A percentile compares a stretch with the other conserved stretches of the same genome.
phyloP scores from a whole-genome alignment of 2,113 vertebrate species.

The Ellobius talpinus region DNA sequence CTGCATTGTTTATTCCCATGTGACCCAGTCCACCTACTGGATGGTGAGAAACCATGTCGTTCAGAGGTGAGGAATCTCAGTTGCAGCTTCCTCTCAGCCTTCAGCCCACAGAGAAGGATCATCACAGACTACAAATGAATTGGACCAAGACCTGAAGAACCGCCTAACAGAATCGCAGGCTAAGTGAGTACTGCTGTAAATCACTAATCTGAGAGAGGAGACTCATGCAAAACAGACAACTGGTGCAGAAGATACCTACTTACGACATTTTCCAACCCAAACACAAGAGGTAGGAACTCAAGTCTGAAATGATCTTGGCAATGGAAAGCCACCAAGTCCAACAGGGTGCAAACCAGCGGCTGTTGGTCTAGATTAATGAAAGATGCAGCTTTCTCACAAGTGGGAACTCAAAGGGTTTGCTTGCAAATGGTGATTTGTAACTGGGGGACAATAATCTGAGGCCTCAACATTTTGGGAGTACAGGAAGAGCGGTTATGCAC shows the following conservation, averaged over 20 bases:
- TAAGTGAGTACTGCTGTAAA: slow-evolving; percentile 23
- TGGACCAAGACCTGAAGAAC: background rate
- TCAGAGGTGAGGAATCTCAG: background rate
- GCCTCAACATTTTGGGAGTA: slow-evolving; percentile 45
- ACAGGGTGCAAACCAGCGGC: background rate
- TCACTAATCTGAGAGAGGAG: background rate
- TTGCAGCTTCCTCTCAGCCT: background rate
- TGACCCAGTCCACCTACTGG: background rate
- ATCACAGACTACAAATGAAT: background rate
- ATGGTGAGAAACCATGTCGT: background rate
- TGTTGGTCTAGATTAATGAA: slow-evolving; percentile 40
- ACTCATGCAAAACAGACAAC: background rate
- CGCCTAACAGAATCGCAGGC: background rate
- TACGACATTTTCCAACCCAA: slow-evolving; percentile 13
- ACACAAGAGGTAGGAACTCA: background rate
- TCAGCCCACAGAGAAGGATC: background rate
- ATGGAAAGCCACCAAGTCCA: background rate
- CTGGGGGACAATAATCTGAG: background rate
- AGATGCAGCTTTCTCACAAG: slow-evolving; percentile 28
- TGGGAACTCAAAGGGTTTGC: background rate
- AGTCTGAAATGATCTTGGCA: slow-evolving; percentile 24
- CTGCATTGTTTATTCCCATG: background rate
- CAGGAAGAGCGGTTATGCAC: slow-evolving; percentile 28
- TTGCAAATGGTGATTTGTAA: slow-evolving; percentile 47
- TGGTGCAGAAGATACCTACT: background rate